A percentile compares a stretch with the other conserved stretches of the same genome.
Conservation (phyloP, 2,888 invertebrate species). For the Drosophila silvestris region DNA sequence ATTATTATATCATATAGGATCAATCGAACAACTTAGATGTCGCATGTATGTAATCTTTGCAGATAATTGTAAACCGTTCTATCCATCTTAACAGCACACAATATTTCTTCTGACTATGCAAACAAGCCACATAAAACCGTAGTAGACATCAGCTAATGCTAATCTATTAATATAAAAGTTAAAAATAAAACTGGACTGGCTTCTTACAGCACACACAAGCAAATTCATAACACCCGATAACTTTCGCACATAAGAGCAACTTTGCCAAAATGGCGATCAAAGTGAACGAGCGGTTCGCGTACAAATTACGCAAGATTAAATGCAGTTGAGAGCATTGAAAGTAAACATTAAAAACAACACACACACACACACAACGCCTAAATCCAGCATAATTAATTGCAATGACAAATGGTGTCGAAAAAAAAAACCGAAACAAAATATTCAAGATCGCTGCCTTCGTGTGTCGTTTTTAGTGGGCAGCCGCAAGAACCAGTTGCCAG, state of each 20-base stretch:
- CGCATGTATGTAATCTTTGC: not conserved
- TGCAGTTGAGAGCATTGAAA: conserved; percentile 26
- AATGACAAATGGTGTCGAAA: conserved; percentile 45
- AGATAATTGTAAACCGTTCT: not conserved
- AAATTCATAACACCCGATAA: not conserved
- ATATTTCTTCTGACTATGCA: not conserved
- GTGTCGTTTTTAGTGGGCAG: conserved; percentile 51
- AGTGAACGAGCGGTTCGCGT: conserved; percentile 8
- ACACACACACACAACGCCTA: conserved; percentile 20
- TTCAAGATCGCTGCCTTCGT: conserved; percentile 76
- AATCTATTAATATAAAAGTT: conserved; percentile 1
- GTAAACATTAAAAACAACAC: conserved; percentile 16
- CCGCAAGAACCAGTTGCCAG: conserved; percentile 68
- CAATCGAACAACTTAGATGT: not conserved
- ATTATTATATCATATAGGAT: not conserved
- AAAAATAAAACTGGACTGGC: conserved; percentile 12
- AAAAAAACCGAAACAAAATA: conserved; percentile 28
- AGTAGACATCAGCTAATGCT: not conserved
- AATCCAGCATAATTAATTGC: conserved; percentile 50
- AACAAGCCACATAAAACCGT: not conserved
- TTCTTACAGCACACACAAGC: conserved; percentile 17
- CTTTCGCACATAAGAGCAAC: conserved; percentile 32
- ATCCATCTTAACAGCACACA: not conserved
- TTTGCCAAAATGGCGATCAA: conserved; percentile 26
- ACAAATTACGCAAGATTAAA: conserved; percentile 63